Conservation (phyloP, 2,797 vertebrate species). For the Triplophysa bombifrons region DNA sequence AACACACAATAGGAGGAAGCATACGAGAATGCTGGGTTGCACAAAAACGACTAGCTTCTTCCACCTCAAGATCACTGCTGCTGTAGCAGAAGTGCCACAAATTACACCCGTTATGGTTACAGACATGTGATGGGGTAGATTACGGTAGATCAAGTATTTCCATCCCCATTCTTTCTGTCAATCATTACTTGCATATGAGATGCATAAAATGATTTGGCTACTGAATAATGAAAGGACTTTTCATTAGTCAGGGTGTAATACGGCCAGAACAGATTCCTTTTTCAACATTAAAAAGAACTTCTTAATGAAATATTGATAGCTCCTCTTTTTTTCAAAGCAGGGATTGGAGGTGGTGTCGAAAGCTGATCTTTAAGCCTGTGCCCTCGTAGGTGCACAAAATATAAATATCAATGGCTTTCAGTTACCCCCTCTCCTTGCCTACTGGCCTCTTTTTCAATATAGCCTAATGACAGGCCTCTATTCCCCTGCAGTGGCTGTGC, state of each 20-base stretch:
- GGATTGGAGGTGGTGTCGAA: constrained; percentile 12
- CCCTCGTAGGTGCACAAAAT: constrained; percentile 45
- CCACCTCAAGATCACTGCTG: background rate
- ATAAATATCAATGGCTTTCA: constrained; percentile 54
- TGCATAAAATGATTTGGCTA: constrained; percentile 34
- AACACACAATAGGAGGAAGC: constrained; percentile 1
- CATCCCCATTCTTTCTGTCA: constrained; percentile 33
- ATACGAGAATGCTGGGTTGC: constrained; percentile 9
- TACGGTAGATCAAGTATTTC: constrained; percentile 40
- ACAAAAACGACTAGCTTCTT: background rate
- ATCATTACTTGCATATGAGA: constrained; percentile 43
- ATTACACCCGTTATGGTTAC: background rate
- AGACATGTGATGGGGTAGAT: constrained; percentile 10
- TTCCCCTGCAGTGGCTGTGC: constrained; percentile 66
- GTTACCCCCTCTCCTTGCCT: constrained; percentile 45
- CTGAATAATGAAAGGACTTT: constrained; percentile 56
- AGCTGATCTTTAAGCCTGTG: constrained; percentile 31
- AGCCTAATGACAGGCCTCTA: constrained; percentile 69
- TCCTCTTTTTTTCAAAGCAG: constrained; percentile 19
- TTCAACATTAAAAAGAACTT: constrained; percentile 28
- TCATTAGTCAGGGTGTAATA: constrained; percentile 39
- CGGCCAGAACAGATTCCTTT: constrained; percentile 10
- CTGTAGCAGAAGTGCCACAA: background rate
- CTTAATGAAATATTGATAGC: constrained; percentile 61
- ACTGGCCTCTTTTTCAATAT: constrained; percentile 52